Base-by-base conservation (phyloP, 2,888 invertebrate genomes). In the Xestobium rufovillosum region DNA sequence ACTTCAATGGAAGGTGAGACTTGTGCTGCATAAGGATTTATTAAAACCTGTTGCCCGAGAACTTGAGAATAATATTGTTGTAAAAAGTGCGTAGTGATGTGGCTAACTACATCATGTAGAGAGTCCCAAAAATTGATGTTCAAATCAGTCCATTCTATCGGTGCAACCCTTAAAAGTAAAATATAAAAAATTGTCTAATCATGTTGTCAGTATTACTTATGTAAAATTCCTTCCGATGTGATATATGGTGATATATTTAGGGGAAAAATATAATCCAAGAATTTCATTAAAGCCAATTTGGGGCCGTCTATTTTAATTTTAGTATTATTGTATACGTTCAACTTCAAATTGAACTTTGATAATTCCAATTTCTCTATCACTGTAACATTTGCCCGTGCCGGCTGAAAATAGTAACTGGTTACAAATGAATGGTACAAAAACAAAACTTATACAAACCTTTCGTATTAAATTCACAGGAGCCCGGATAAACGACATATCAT, bases 51-150 rank as follows among this genome's bases (percentile, higher is more conserved):
- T 19, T 84, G 66, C 0, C 85, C 86, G 11, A 86, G 66, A 1
- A 87, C 78, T 43, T 84, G 69, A 1, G 86, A 85, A 53, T 87
- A 83, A 57, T 83, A 80, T 63, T 88, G 88, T 56, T 86, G 85
- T 36, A 84, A 68, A 45, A 83, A 68, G 61, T 86, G 83, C 14
- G 77, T 73, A 53, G 72, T 72, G 55, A 82, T 81, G 60, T 83
- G 81, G 2, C 75, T 70, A 27, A 71, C 69, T 1, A 81, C 69
- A 40, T 76, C 71, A 4, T 67, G 63, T 19, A 71, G 29, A 14
- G 80, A 65, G 26, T 72, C 68, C 3, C 61, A 51, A 13, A 67
- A 53, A 0, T 73, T 69, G 34, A 75, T 65, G 0, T 73, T 68
- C 1, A 73, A 67, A 44, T 78, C 77, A 13, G 69, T 69, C 34